Conservation (phyloP, 1,140 invertebrate species). For the Pemphigus obesinymphae region DNA sequence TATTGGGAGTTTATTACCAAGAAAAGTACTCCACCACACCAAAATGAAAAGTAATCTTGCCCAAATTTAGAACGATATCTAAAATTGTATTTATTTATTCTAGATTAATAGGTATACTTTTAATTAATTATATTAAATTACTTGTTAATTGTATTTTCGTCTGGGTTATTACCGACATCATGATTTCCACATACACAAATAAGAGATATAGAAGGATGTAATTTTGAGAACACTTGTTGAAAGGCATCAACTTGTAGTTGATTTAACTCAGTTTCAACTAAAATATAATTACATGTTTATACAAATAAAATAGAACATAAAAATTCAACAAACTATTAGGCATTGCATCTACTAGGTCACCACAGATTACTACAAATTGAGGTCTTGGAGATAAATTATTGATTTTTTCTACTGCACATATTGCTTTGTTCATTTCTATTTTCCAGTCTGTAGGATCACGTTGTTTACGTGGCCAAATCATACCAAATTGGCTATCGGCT, state of each 20-base stretch:
- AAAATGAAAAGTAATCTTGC: conserved; percentile 59
- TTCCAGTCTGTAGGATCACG: conserved; percentile 52
- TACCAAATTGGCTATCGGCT: conserved; percentile 57
- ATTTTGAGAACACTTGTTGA: conserved; percentile 51
- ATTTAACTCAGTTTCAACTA: conserved; percentile 45
- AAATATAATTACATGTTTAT: neutral
- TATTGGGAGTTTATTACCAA: conserved; percentile 58
- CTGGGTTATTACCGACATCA: conserved; percentile 57
- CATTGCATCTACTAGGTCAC: conserved; percentile 56
- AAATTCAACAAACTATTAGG: conserved; percentile 49
- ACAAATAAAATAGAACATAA: neutral
- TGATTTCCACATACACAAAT: conserved; percentile 60
- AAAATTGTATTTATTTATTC: conserved; percentile 26
- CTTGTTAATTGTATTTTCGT: conserved; percentile 49
- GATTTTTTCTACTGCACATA: conserved; percentile 51
- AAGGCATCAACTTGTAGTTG: conserved; percentile 53
- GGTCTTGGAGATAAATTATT: conserved; percentile 55
- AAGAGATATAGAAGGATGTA: conserved; percentile 54
- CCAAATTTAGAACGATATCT: conserved; percentile 54
- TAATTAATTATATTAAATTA: conserved; percentile 36
- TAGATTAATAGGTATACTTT: too few species aligned
- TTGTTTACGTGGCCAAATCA: conserved; percentile 52
- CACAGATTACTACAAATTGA: conserved; percentile 57
- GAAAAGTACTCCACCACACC: conserved; percentile 55
- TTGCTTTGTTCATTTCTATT: conserved; percentile 53